These are phyloP conservation scores for Hymenopus coronatus DNA, from an alignment of 2,888 invertebrate species.

Conservation along the genomic window DNA sequence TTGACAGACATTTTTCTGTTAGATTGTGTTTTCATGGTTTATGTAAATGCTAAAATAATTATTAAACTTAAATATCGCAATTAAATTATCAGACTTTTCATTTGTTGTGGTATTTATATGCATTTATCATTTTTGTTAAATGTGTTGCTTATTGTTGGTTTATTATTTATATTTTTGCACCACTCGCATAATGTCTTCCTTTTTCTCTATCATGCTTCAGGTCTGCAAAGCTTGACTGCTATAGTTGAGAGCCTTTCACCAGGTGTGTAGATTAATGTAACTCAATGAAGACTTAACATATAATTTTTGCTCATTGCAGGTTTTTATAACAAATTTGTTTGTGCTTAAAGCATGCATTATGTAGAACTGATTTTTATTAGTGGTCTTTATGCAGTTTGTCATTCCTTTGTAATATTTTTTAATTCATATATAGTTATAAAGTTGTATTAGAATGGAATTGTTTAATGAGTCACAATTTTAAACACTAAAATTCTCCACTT, in stretches of 20 bases:
- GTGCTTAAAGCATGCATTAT: not conserved
- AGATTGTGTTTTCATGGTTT: not conserved
- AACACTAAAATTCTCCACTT: too few relatives aligned
- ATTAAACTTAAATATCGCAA: not conserved
- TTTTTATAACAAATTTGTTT: not conserved
- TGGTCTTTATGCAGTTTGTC: too few relatives aligned
- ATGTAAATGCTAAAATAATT: not conserved
- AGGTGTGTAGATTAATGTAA: conserved; percentile 47
- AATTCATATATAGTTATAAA: too few relatives aligned
- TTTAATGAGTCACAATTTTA: too few relatives aligned
- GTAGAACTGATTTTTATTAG: too few relatives aligned
- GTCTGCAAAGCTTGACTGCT: conserved; percentile 47
- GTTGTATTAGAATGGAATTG: too few relatives aligned
- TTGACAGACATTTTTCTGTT: not conserved
- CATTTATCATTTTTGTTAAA: not conserved
- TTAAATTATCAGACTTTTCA: not conserved
- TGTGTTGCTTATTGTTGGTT: not conserved
- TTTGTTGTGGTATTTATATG: not conserved
- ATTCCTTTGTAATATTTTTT: too few relatives aligned
- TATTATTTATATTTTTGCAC: not conserved
- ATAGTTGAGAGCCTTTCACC: conserved; percentile 52
- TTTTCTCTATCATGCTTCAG: conserved; percentile 44
- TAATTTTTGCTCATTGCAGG: not conserved
- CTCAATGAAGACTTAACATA: not conserved
- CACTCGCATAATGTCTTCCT: not conserved